Conservation (phyloP, 2,797 vertebrate species). For the Myotis daubentonii region DNA sequence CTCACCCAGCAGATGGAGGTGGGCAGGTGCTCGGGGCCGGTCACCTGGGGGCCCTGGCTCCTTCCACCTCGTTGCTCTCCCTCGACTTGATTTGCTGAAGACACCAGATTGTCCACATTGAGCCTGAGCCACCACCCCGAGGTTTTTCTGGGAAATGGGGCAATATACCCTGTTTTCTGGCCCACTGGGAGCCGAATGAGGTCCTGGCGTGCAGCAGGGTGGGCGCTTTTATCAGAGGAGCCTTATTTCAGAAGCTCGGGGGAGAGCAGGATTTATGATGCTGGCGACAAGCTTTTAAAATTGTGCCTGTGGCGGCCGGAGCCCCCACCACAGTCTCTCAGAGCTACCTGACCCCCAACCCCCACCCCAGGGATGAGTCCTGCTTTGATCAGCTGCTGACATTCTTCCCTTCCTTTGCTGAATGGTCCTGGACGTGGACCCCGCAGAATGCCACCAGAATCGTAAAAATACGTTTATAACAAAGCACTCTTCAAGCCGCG, state of each 20-base stretch:
- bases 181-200: neutral
- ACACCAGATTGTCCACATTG: neutral
- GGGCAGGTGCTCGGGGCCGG: neutral
- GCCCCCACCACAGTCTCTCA: neutral
- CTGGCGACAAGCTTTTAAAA: neutral
- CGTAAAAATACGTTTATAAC: conserved; percentile 6
- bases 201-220: fast-evolving
- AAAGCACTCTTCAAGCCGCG: conserved; percentile 33
- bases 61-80: neutral
- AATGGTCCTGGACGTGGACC: neutral
- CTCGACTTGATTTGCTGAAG: neutral
- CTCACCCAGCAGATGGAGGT: neutral
- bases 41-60: neutral
- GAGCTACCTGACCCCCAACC: neutral
- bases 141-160: neutral
- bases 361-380: neutral
- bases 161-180: no score
- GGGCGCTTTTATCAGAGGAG: neutral
- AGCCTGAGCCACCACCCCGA: neutral
- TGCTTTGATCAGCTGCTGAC: neutral
- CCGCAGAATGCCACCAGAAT: conserved; percentile 6
- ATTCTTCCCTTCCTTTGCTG: neutral
- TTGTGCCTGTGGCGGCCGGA: neutral
- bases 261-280: neutral
- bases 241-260: neutral